Percentiles rank a stretch among this genome's conserved stretches.
Conservation (phyloP, 2,113 vertebrate genomes). For the Oenanthe oenanthe region DNA sequence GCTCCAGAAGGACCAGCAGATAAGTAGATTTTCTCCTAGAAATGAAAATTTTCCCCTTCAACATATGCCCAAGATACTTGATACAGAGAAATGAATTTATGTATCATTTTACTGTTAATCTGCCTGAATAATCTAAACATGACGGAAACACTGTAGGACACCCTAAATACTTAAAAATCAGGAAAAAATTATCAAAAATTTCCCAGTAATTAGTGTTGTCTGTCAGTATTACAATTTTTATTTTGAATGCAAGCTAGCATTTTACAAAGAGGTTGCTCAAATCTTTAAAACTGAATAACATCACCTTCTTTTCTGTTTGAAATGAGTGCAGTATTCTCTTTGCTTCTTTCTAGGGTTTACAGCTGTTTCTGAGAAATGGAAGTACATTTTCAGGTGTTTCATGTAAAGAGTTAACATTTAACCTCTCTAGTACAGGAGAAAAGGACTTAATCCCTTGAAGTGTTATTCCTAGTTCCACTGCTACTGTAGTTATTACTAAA, state of each 20-base stretch:
- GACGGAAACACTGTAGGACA: neutral
- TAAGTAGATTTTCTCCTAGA: neutral
- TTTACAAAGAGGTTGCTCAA: neutral
- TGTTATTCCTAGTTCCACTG: neutral
- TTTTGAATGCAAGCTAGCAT: neutral
- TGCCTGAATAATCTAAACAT: neutral
- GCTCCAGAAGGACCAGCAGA: neutral
- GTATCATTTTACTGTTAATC: neutral
- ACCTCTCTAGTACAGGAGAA: neutral
- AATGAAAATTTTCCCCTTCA: neutral
- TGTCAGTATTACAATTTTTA: neutral
- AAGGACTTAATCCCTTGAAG: neutral
- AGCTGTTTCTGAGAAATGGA: neutral
- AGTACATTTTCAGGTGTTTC: neutral
- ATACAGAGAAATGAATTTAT: neutral
- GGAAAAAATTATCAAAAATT: neutral
- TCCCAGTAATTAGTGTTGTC: neutral
- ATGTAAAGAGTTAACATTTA: neutral
- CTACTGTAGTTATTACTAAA: neutral
- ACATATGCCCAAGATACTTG: neutral
- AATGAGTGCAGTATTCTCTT: neutral
- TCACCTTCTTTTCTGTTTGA: neutral
- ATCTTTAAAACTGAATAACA: neutral
- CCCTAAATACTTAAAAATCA: neutral
- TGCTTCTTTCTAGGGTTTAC: neutral